Evolutionary conservation across 2,113 vertebrate species (phyloP).

Genomic region (Gadus macrocephalus): DNA sequence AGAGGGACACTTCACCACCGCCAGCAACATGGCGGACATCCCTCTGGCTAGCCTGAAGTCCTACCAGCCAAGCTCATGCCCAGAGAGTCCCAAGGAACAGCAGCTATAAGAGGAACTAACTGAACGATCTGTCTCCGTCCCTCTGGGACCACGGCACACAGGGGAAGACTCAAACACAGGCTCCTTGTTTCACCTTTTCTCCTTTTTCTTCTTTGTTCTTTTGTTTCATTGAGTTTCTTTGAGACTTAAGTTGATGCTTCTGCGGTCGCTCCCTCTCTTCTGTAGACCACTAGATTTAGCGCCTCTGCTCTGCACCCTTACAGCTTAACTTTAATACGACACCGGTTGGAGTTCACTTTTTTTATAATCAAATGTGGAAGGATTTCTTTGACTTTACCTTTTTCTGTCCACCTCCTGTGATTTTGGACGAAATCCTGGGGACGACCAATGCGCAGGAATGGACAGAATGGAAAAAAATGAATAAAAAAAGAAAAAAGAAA

Average conservation of each 20-base stretch:
- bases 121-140: too few species aligned
- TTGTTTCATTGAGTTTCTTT: conserved; percentile 10
- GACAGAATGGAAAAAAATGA: not conserved
- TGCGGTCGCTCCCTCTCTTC: conserved; percentile 83
- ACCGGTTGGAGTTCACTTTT: conserved; percentile 66
- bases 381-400: conserved; percentile 55
- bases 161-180: too few species aligned
- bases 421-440: too few species aligned
- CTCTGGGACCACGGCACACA: too few species aligned
- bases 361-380: conserved; percentile 29
- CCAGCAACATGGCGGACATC: conserved; percentile 89
- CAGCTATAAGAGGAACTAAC: conserved; percentile 85
- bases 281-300: conserved; percentile 83
- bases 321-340: conserved; percentile 70
- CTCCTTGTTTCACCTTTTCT: too few species aligned
- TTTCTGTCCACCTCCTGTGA: conserved; percentile 34
- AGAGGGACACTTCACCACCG: conserved; percentile 87
- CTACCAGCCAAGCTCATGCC: conserved; percentile 84
- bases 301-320: conserved; percentile 81
- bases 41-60: conserved; percentile 95
- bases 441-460: not conserved
- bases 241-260: conserved; percentile 74
- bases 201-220: too few species aligned
- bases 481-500: conserved; percentile 20
- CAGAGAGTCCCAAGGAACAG: conserved; percentile 94